phyloP scores from a whole-genome alignment of 2,113 vertebrate species.

The Prionailurus bengalensis region DNA sequence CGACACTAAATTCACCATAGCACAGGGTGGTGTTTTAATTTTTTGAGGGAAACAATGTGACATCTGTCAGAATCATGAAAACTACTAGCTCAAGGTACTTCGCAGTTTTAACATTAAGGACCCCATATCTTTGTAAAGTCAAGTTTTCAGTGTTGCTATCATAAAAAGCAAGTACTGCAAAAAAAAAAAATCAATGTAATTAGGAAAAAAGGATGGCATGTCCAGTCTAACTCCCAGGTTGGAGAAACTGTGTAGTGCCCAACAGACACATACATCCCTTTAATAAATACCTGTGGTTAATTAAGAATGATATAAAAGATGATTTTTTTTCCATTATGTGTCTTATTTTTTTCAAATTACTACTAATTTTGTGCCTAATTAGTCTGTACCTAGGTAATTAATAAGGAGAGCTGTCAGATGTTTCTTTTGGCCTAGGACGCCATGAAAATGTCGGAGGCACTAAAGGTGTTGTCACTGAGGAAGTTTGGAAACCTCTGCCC shows the following conservation, averaged over 20 bases:
- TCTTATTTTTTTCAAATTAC: slow-evolving; percentile 20
- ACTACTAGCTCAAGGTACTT: neutral
- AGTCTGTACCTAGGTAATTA: slow-evolving; percentile 11
- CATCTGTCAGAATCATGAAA: neutral
- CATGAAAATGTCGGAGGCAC: neutral
- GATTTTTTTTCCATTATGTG: neutral
- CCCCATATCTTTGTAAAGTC: neutral
- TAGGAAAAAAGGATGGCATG: neutral
- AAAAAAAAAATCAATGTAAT: neutral
- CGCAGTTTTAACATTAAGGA: neutral
- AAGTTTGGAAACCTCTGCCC: neutral
- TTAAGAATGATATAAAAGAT: neutral
- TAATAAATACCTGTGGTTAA: neutral
- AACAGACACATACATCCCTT: neutral
- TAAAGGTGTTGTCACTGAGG: too few relatives aligned
- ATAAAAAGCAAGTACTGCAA: neutral
- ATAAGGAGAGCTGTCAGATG: neutral
- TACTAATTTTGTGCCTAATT: neutral
- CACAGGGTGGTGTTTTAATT: neutral
- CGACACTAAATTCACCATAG: neutral
- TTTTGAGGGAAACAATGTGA: neutral
- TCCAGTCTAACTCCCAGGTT: neutral
- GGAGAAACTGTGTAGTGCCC: neutral
- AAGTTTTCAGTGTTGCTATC: neutral
- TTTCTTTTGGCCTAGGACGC: neutral